Evolutionary conservation across 2,888 invertebrate genomes (phyloP), one percentile per base, ranked within the genome.

Genomic region (Papilio protenor): DNA sequence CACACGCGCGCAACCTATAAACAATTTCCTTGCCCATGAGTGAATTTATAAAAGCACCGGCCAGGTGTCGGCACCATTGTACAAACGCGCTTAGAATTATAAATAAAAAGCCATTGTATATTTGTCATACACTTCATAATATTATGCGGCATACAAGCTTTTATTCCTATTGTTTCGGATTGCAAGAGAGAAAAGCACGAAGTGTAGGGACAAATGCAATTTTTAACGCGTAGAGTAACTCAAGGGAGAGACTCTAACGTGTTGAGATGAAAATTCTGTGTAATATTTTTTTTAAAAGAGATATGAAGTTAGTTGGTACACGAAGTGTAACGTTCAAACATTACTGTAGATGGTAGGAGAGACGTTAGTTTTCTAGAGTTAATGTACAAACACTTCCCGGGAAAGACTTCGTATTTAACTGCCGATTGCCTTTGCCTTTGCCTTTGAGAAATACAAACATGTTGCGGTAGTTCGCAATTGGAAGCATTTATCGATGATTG

Each of bases 31-130:
- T 40, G 73, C 71, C 23, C 73, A 73, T 47, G 75, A 59, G 78
- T 80, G 75, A 83, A 83, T 82, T 83, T 83, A 83, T 81, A 84
- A 83, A 82, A 82, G 82, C 81, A 83, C 80, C 79, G 82, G 81
- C 82, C 86, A 88, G 87, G 88, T 88, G 87, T 83, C 82, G 81
- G 72, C 75, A 76, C 78, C 64, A 79, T 59, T 79, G 75, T 79
- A 81, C 79, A 82, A 80, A 77, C 85, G 86, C 84, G 83, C 82
- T 79, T 73, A 77, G 88, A 88, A 88, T 77, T 89, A 89, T 87
- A 87, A 89, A 89, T 88, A 88, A 85, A 87, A 84, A 83, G 80
- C 57, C 77, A 76, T 80, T 79, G 77, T 77, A 72, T 79, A 72
- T 79, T 77, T 79, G 79, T 79, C 76, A 77, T 79, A 73, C 77